phyloP scores from a whole-genome alignment of 2,797 vertebrate species.

The Triplophysa bombifrons region DNA sequence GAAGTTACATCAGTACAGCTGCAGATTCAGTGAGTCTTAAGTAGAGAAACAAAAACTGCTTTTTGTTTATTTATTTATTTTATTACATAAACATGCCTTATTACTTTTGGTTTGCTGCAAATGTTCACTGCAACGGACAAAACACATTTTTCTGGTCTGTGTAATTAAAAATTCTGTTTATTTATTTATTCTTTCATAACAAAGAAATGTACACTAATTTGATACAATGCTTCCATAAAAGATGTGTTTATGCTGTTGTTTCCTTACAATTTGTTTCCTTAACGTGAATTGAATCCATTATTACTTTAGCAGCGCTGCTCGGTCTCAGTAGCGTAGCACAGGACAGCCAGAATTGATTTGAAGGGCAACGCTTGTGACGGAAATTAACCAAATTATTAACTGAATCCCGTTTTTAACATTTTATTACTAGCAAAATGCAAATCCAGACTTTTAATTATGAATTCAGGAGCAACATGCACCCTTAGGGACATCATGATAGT shows the following conservation, averaged over 20 bases:
- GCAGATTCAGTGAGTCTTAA: too few species aligned
- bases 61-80: slow-evolving; percentile 1
- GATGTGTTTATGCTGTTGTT: slow-evolving; percentile 33
- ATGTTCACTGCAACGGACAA: slow-evolving; percentile 35
- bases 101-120: slow-evolving; percentile 33
- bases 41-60: too few species aligned
- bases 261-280: slow-evolving; percentile 28
- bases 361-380: slow-evolving; percentile 32
- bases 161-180: slow-evolving; percentile 54
- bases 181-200: slow-evolving; percentile 51
- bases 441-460: slow-evolving; percentile 33
- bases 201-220: slow-evolving; percentile 26
- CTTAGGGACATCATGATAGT: slow-evolving; percentile 29
- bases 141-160: slow-evolving; percentile 43
- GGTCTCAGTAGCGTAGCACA: slow-evolving; percentile 35
- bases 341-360: slow-evolving; percentile 42
- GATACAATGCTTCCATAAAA: slow-evolving; percentile 43
- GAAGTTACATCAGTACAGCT: too few species aligned
- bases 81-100: slow-evolving; percentile 43
- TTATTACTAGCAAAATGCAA: slow-evolving; percentile 39
- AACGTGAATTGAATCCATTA: slow-evolving; percentile 52
- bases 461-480: slow-evolving; percentile 10
- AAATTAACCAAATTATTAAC: slow-evolving; percentile 44
- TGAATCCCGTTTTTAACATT: slow-evolving; percentile 46
- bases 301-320: slow-evolving; percentile 43